Conservation (phyloP, 2,888 invertebrate species). For the Formica aserva region DNA sequence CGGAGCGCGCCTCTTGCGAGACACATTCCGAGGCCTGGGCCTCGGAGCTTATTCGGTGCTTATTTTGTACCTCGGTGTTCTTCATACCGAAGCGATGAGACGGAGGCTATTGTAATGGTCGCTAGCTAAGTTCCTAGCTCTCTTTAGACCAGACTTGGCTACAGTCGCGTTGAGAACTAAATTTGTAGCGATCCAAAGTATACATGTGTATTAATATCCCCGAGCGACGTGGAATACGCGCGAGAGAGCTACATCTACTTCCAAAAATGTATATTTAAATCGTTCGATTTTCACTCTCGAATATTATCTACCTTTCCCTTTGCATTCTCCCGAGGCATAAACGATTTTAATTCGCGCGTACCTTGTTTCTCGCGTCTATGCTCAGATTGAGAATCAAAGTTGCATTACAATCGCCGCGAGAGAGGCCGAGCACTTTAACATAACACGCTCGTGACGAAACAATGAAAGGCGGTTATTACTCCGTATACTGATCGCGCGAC, state of each 20-base stretch:
- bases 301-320: background rate
- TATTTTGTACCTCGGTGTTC: slow-evolving; percentile 42
- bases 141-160: slow-evolving; percentile 7
- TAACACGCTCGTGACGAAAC: slow-evolving; percentile 60
- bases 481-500: slow-evolving; percentile 37
- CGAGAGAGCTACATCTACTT: background rate
- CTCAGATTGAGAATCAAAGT: slow-evolving; percentile 20
- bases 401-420: slow-evolving; percentile 38
- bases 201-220: background rate
- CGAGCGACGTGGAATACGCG: background rate
- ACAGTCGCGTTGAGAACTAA: background rate
- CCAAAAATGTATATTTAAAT: background rate
- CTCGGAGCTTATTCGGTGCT: slow-evolving; percentile 31
- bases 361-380: slow-evolving; percentile 23
- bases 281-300: background rate
- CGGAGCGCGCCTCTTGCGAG: background rate
- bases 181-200: slow-evolving; percentile 11
- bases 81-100: slow-evolving; percentile 48
- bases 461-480: slow-evolving; percentile 56
- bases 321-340: background rate
- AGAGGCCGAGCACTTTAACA: slow-evolving; percentile 8
- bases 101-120: slow-evolving; percentile 44
- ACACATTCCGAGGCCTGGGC: slow-evolving; percentile 2
- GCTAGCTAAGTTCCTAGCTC: slow-evolving; percentile 3
- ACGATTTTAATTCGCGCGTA: slow-evolving; percentile 12